phyloP scores from a whole-genome alignment of 2,888 invertebrate genomes.

The Dicranocentrus wangi region DNA sequence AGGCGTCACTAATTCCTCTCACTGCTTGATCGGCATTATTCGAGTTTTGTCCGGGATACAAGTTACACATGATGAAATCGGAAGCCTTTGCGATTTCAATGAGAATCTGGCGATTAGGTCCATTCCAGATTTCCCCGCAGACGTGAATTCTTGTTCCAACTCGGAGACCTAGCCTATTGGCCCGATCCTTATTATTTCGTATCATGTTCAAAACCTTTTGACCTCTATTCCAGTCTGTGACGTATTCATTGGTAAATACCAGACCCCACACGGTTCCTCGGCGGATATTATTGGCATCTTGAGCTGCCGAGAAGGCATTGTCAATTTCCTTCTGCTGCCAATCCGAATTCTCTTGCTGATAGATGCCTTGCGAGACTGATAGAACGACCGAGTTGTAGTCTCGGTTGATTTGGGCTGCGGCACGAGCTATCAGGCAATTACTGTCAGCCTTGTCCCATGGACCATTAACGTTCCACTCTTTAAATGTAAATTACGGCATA shows the following conservation, averaged over 20 bases:
- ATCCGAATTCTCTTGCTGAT: slow-evolving; percentile 56
- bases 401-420: slow-evolving; percentile 69
- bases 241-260: slow-evolving; percentile 71
- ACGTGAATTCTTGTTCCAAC: slow-evolving; percentile 70
- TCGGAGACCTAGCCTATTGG: slow-evolving; percentile 52
- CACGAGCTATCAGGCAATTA: slow-evolving; percentile 68
- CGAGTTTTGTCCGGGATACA: slow-evolving; percentile 67
- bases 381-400: slow-evolving; percentile 58
- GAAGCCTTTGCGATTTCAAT: slow-evolving; percentile 66
- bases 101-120: slow-evolving; percentile 61
- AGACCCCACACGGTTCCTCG: slow-evolving; percentile 70
- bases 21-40: slow-evolving; percentile 66
- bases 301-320: slow-evolving; percentile 70
- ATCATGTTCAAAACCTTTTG: slow-evolving; percentile 69
- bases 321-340: slow-evolving; percentile 68
- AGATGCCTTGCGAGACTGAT: slow-evolving; percentile 68
- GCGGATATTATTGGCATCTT: slow-evolving; percentile 67
- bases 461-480: slow-evolving; percentile 65
- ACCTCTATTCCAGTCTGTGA: slow-evolving; percentile 44
- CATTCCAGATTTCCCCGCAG: slow-evolving; percentile 69
- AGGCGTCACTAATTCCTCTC: slow-evolving; percentile 66
- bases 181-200: slow-evolving; percentile 62
- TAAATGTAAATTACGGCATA: background rate
- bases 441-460: slow-evolving; percentile 71
- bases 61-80: slow-evolving; percentile 72